A percentile compares a stretch with the other conserved stretches of the same genome.
Conservation (phyloP, 2,888 invertebrate genomes). For the Anoplius nigerrimus region DNA sequence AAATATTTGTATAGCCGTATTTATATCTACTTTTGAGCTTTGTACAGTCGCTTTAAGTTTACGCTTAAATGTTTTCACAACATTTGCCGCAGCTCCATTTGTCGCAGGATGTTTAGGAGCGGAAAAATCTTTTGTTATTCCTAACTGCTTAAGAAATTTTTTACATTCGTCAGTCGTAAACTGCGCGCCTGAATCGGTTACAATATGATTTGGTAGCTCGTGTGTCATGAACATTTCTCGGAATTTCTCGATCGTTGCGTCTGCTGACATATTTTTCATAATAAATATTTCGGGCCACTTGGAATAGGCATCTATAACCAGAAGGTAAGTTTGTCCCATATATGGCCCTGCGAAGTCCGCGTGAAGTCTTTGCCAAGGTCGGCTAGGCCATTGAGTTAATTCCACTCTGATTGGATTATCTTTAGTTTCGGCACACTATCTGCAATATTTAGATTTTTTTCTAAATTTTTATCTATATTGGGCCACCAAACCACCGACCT, state of each 20-base stretch:
- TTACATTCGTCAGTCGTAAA: conserved; percentile 22
- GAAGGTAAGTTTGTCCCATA: conserved; percentile 33
- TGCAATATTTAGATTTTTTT: too few relatives aligned
- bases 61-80: conserved; percentile 34
- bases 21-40: conserved; percentile 29
- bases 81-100: conserved; percentile 39
- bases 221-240: conserved; percentile 34
- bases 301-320: conserved; percentile 40
- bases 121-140: conserved; percentile 37
- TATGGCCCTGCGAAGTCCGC: conserved; percentile 41
- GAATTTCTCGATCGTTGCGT: conserved; percentile 26
- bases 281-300: conserved; percentile 36
- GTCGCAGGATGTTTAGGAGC: conserved; percentile 45
- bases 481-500: too few relatives aligned
- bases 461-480: too few relatives aligned
- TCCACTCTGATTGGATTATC: too few relatives aligned
- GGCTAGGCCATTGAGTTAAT: conserved; percentile 27
- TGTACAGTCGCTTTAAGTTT: conserved; percentile 27
- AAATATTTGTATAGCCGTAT: conserved; percentile 34
- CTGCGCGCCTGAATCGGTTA: conserved; percentile 43
- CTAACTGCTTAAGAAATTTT: conserved; percentile 8
- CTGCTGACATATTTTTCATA: too few relatives aligned
- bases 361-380: conserved; percentile 40
- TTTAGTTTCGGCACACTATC: too few relatives aligned
- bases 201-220: conserved; percentile 32